Evolutionary conservation across 2,797 vertebrate species (phyloP), one percentile per base, ranked within the genome.

Genomic region (Rhadinocentrus ornatus): DNA sequence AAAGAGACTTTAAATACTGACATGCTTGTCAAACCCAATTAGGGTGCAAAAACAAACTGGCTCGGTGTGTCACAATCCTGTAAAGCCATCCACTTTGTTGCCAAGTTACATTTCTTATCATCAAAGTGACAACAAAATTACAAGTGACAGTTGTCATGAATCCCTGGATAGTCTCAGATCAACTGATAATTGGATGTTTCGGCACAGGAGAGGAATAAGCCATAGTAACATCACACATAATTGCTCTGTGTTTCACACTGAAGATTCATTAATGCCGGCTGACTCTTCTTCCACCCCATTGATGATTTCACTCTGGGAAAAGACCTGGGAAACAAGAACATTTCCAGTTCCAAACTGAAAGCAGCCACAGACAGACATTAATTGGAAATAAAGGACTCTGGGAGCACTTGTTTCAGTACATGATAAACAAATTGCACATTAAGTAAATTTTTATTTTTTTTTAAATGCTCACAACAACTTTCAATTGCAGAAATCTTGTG

Each of bases 101-200:
- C 86, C 58, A 82, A 77, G 81, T 82, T 86, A 86, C 87, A 73
- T 78, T 86, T 80, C 81, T 79, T 77, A 76, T 86, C 86, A 83
- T 77, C 66, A 24, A 65, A 68, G 64, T 62, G 24, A 81, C 81
- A 83, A 78, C 70, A 80, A 85, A 92, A 93, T 91, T 89, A 88
- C 81, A 84, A 90, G 87, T 83, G 90, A 90, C 91, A 90, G 87
- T 83, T 86, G 82, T 77, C 56, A 31, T 74, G 84, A 86, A 89
- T 80, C 88, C 84, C 59, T 86, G 83, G 87, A 91, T 86, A 88
- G 86, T 75, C 77, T 84, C 62, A 69, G 86, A 90, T 90, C 83
- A 82, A 62, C 77, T 63, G 84, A 86, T 92, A 92, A 91, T 91
- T 91, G 85, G 89, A 83, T 62, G 78, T 77, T 86, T 89, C 79